Evolutionary conservation across 2,888 invertebrate genomes (phyloP).

Genomic region (Ophioninae sp.): DNA sequence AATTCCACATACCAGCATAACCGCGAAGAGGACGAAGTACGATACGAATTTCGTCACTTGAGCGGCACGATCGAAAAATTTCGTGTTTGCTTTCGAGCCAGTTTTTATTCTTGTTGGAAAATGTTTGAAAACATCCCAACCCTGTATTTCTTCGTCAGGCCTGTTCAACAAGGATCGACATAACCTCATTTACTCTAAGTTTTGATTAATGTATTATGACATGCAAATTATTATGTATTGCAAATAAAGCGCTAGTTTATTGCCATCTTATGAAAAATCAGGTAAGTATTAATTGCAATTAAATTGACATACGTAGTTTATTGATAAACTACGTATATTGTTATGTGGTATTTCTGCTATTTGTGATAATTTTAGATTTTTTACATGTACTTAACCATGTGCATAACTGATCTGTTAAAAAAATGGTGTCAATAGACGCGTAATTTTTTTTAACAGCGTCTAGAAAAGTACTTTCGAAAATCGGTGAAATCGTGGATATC

Average conservation of each 20-base stretch:
- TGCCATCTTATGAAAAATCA: background rate
- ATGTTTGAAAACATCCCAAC: slow-evolving; percentile 92
- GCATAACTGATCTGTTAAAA: no score
- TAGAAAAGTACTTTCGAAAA: no score
- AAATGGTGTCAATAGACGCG: no score
- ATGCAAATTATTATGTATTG: background rate
- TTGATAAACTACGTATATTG: no score
- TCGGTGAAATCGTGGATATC: no score
- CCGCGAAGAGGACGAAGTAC: slow-evolving; percentile 86
- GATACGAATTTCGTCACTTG: slow-evolving; percentile 86
- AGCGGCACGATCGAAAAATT: slow-evolving; percentile 84
- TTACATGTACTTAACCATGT: no score
- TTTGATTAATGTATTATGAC: background rate
- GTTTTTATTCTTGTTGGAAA: slow-evolving; percentile 86
- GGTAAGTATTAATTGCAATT: background rate
- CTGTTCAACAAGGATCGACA: slow-evolving; percentile 58
- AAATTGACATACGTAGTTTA: background rate
- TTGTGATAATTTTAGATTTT: no score
- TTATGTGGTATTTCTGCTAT: no score
- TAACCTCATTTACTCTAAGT: background rate
- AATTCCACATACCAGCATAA: slow-evolving; percentile 86
- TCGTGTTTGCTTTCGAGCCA: slow-evolving; percentile 86
- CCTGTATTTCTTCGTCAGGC: slow-evolving; percentile 81
- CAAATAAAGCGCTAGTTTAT: background rate
- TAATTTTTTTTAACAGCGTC: no score